Evolutionary conservation across 2,888 invertebrate species (phyloP), one percentile per base, ranked within the genome.

Genomic region (Ganaspis brasiliensis): DNA sequence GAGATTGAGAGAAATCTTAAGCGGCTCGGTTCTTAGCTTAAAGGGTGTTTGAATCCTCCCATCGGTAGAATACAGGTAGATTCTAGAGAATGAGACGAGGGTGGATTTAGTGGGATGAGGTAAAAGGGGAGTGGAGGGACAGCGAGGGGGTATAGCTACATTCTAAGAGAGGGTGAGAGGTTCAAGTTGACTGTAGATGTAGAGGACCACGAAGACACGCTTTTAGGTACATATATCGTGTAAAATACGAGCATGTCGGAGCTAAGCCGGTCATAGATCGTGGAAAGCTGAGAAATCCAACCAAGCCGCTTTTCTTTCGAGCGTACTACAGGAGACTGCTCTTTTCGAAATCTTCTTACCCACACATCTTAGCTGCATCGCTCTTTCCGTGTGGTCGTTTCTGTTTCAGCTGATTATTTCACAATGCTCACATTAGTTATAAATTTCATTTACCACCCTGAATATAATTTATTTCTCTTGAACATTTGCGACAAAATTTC

Each of bases 191-290:
- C 75, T 52, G 74, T 24, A 72, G 76, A 79, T 49, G 76, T 67
- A 52, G 49, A 67, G 75, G 57, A 35, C 31, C 63, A 67, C 49
- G 61, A 52, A 16, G 67, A 59, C 70, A 16, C 57, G 52, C 19
- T 67, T 61, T 31, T 4, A 57, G 55, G 70, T 35, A 70, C 56
- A 67, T 77, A 79, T 75, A 77, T 73, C 76, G 79, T 72, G 84
- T 88, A 86, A 89, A 88, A 87, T 88, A 88, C 85, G 88, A 87
- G 87, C 85, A 80, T 86, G 83, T 85, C 81, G 74, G 77, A 83
- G 85, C 87, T 88, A 88, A 88, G 88, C 87, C 83, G 87, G 81
- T 85, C 87, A 86, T 88, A 88, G 88, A 88, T 87, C 86, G 85
- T 88, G 80, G 81, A 87, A 85, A 86, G 83, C 84, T 82, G 79